A percentile compares a stretch with the other conserved stretches of the same genome.
phyloP scores from a whole-genome alignment of 2,113 vertebrate genomes.

The Oenanthe melanoleuca region DNA sequence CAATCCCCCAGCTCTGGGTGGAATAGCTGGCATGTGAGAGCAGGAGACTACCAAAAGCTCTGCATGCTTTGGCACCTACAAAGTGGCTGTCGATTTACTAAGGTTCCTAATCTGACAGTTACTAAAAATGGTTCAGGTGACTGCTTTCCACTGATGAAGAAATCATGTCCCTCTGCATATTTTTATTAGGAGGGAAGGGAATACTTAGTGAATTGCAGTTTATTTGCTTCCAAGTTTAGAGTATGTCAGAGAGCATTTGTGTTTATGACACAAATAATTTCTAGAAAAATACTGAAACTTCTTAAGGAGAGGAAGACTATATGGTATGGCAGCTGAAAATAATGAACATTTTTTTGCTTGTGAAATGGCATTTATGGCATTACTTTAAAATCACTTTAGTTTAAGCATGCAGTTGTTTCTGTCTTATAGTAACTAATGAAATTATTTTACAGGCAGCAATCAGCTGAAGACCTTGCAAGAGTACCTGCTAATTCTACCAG shows the following conservation, averaged over 20 bases:
- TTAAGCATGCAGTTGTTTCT: background rate
- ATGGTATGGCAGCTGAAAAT: background rate
- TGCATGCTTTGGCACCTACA: background rate
- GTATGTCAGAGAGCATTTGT: background rate
- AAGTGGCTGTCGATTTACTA: constrained; percentile 30
- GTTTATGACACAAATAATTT: background rate
- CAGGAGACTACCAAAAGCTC: constrained; percentile 14
- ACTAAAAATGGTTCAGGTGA: constrained; percentile 40
- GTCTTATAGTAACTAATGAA: background rate
- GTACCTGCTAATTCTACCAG: constrained; percentile 94
- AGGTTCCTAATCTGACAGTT: constrained; percentile 23
- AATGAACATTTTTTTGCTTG: background rate
- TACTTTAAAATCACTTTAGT: background rate
- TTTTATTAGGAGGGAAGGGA: background rate
- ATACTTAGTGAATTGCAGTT: background rate
- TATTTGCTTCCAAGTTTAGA: background rate
- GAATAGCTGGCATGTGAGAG: background rate
- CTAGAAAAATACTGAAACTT: background rate
- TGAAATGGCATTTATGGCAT: background rate
- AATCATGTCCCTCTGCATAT: background rate
- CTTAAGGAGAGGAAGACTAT: background rate
- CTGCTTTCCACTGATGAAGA: constrained; percentile 1
- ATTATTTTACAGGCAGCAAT: constrained; percentile 84
- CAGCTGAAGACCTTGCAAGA: constrained; percentile 91
- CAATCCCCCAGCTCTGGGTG: background rate